phyloP scores from a whole-genome alignment of 2,888 invertebrate species.

The Torymus auratus region DNA sequence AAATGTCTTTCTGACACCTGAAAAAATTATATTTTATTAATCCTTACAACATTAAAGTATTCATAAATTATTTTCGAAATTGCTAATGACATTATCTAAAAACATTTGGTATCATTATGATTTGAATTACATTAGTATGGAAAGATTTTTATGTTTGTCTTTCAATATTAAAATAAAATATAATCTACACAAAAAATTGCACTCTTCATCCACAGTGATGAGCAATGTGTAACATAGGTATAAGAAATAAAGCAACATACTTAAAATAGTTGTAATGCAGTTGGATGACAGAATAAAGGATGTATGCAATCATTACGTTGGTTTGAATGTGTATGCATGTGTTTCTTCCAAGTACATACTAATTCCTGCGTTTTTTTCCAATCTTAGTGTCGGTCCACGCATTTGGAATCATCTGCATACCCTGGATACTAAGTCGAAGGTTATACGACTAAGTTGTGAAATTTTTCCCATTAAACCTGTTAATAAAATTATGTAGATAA shows the following conservation, averaged over 20 bases:
- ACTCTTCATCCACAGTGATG: background rate
- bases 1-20: too few species aligned
- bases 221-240: conserved; percentile 22
- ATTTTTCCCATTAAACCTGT: conserved; percentile 61
- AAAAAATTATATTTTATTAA: too few species aligned
- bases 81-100: too few species aligned
- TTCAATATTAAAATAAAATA: conserved; percentile 1
- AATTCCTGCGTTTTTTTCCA: conserved; percentile 76
- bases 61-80: too few species aligned
- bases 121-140: too few species aligned
- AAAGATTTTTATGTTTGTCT: background rate
- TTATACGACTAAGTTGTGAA: conserved; percentile 71
- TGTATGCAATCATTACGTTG: conserved; percentile 36
- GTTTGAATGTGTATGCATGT: conserved; percentile 71
- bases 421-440: conserved; percentile 75
- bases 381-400: conserved; percentile 75
- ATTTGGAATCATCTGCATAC: conserved; percentile 75
- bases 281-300: conserved; percentile 37
- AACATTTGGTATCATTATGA: too few species aligned
- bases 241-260: conserved; percentile 19
- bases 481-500: conserved; percentile 60
- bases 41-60: too few species aligned
- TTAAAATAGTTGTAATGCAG: conserved; percentile 32
- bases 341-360: conserved; percentile 73
- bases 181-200: conserved; percentile 2